Base-by-base conservation (phyloP, 2,113 vertebrate genomes). In the Chaenogobius annularis region DNA sequence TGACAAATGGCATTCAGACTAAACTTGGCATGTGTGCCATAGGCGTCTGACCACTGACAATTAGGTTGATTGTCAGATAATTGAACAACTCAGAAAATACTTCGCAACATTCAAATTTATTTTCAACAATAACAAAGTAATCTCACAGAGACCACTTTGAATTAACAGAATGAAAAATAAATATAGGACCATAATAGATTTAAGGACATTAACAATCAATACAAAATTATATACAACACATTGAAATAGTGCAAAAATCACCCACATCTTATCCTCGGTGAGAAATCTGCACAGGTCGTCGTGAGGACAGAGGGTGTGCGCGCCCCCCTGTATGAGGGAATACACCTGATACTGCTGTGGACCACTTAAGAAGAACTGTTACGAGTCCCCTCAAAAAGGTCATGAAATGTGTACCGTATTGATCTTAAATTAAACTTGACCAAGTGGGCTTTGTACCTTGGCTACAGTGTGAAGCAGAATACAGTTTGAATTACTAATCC, bases 131-230 rank as follows among this genome's bases (percentile, higher is more conserved):
- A 87, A 69, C 81, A 91, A 93, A 91, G 90, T 50, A 80, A 84
- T 94, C 93, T 94, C 93, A 94, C 93, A 92, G 93, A 94, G 93
- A 91, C 83, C 62, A 91, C 92, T 92, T 90, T 89, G 87, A 85
- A 87, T 92, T 86, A 31, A 92, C 90, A 92, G 64, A 90, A 91
- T 79, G 77, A 90, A 93, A 94, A 94, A 94, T 94, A 94, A 79
- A 78, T 81, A 66, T 74, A 78, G 69, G 65, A 89, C 77, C 72
- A 80, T 85, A 77, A 73, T 79, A 86, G 86, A 92, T 85, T 92
- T 86, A 86, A 81, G 55, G 84, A 85, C 81, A 78, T 73, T 67
- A 82, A 91, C 79, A 90, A 87, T 73, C 61, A 74, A 83, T 92
- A 92, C 82, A 93, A 93, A 92, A 85, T 79, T 90, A 92, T 92